Base-by-base conservation (phyloP, 2,888 invertebrate genomes). In the Patella ulyssiponensis region DNA sequence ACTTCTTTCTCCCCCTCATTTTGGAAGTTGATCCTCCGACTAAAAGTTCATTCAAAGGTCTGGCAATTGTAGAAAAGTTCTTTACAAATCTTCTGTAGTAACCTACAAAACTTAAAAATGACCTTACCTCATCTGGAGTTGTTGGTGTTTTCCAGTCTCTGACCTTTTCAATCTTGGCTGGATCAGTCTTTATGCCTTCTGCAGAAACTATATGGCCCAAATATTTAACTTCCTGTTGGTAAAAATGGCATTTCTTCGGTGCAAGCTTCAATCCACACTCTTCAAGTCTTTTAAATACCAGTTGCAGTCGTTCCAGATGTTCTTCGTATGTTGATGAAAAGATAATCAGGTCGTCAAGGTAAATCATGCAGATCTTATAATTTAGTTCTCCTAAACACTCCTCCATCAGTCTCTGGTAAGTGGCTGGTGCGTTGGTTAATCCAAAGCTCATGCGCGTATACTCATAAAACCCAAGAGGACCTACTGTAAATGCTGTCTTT, bases 311-410 rank as follows among this genome's bases (percentile, higher is more conserved):
- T 69, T 77, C 77, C 1, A 82, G 44, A 76, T 83, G 79, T 70
- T 83, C 76, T 27, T 80, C 79, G 73, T 80, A 78, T 15, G 78
- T 73, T 1, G 33, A 69, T 1, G 78, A 77, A 54, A 77, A 81
- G 17, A 84, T 75, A 14, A 81, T 84, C 4, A 84, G 15, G 75
- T 85, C 84, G 74, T 84, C 83, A 1, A 83, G 2, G 56, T 82
- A 85, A 14, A 83, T 76, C 3, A 81, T 51, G 56, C 80, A 81
- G 17, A 79, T 78, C 20, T 78, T 74, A 73, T 73, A 33, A 52
- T 78, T 72, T 14, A 78, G 71, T 17, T 77, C 80, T 12, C 75
- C 76, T 4, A 82, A 58, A 44, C 73, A 73, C 20, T 78, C 77
- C 44, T 83, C 79, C 81, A 82, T 80, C 1, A 79, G 64, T n/a